A percentile compares a stretch with the other conserved stretches of the same genome.
Evolutionary conservation across 1,140 invertebrate species (phyloP).

Genomic region (Halotydeus destructor): DNA sequence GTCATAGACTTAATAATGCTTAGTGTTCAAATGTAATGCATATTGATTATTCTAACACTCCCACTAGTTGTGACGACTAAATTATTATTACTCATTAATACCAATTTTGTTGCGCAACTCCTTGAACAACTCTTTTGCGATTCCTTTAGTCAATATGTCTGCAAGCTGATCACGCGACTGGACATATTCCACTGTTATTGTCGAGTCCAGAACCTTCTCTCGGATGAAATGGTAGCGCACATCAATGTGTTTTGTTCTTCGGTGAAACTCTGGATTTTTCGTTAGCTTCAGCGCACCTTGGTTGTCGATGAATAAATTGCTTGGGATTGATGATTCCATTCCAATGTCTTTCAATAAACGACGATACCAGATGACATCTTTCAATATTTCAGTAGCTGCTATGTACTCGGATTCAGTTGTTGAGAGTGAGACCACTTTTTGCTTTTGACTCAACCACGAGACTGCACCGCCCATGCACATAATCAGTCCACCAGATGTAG

Average conservation of each 20-base stretch:
- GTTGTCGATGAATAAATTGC: slow-evolving; percentile 3
- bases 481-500: no score
- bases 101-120: background rate
- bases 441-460: no score
- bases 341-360: no score
- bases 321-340: background rate
- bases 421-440: background rate
- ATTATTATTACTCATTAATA: no score
- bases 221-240: slow-evolving; percentile 2
- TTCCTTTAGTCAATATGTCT: background rate
- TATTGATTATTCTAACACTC: no score
- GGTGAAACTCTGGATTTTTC: background rate
- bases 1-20: no score
- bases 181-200: background rate
- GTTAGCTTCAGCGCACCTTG: background rate
- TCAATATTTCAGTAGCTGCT: background rate
- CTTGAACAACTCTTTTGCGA: slow-evolving; percentile 1
- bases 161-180: background rate
- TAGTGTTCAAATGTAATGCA: no score
- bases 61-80: no score
- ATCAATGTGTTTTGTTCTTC: slow-evolving; percentile 5
- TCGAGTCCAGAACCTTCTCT: background rate
- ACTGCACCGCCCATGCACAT: no score
- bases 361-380: background rate
- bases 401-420: slow-evolving; percentile 1